phyloP scores from a whole-genome alignment of 2,888 invertebrate genomes.

The Aphodius granarius region DNA sequence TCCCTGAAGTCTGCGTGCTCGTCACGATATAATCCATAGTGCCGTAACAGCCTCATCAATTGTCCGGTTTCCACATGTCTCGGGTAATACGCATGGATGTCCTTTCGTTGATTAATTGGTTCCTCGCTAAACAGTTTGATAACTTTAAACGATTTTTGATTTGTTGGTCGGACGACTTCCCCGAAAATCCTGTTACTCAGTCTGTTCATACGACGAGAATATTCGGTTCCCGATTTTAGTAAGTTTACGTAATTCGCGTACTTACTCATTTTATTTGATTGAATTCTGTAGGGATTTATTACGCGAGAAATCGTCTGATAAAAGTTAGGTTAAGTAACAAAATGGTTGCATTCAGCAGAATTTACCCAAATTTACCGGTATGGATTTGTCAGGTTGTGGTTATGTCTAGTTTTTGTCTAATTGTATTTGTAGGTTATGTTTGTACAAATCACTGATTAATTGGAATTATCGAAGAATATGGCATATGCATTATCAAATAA shows the following conservation, averaged over 20 bases:
- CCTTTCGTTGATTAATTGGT: slow-evolving; percentile 72
- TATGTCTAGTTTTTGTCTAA: not conserved
- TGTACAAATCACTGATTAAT: not conserved
- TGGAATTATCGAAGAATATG: not conserved
- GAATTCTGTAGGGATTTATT: not conserved
- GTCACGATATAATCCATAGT: slow-evolving; percentile 81
- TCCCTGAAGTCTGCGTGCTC: slow-evolving; percentile 90
- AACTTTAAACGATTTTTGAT: slow-evolving; percentile 75
- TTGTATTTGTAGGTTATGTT: not conserved
- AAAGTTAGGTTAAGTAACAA: not conserved
- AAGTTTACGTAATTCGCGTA: slow-evolving; percentile 74
- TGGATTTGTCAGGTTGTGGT: too few relatives aligned
- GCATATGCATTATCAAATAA: slow-evolving; percentile 35
- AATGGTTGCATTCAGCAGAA: not conserved
- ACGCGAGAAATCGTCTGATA: not conserved
- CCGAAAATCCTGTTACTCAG: slow-evolving; percentile 88
- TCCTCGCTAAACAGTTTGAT: slow-evolving; percentile 75
- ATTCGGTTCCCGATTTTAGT: slow-evolving; percentile 71
- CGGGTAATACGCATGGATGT: slow-evolving; percentile 84
- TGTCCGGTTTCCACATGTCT: slow-evolving; percentile 75
- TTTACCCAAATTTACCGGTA: too few relatives aligned
- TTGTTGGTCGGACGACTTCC: slow-evolving; percentile 79
- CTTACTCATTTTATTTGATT: slow-evolving; percentile 54
- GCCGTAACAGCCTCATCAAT: slow-evolving; percentile 71
- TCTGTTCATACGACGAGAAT: slow-evolving; percentile 82